Evolutionary conservation across 2,888 invertebrate species (phyloP), one percentile per base, ranked within the genome.

Genomic region (Lordiphosa fenestrarum): DNA sequence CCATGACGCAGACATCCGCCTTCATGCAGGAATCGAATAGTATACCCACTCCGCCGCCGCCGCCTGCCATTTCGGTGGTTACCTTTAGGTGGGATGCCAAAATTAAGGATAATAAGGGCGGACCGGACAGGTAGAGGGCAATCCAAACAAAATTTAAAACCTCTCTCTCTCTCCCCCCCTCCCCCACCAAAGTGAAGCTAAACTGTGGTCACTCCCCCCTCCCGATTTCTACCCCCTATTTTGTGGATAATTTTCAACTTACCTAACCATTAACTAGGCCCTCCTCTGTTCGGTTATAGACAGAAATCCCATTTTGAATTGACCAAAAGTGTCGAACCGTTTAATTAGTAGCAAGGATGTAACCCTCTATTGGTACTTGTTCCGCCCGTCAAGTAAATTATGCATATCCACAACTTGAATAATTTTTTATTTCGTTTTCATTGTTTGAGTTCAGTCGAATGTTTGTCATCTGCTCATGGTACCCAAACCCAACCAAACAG

Each of bases 51-150:
- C 48, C 66, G 69, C 88, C 84, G 60, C 86, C 84, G 65, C 88
- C 94, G 87, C 95, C 95, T 82, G 94, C 95, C 83, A 94, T 95
- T 89, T 95, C 95, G 90, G 95, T 96, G 90, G 95, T 96, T 91
- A 96, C 95, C 91, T 96, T 96, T 94, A 96, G 95, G 95, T 96
- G 94, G 94, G 94, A 85, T 85, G 87, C 93, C 92, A 87, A 87
- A 81, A 90, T 91, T 91, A 91, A 91, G 91, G 92, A 90, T 78
- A 87, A 87, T 85, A 87, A 83, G 88, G 89, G 89, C 88, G 88
- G 87, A 87, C 89, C 89, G 85, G 89, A 89, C 89, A 89, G 89
- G 89, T 89, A 89, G 89, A 89, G 89, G 89, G 89, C 86, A 74
- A 74, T 71, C 74, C 78, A 74, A 41, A 47, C 10, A 38, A 30